A percentile compares a stretch with the other conserved stretches of the same genome.
phyloP scores from a whole-genome alignment of 2,888 invertebrate species.

The Lasioglossum zephyrum region DNA sequence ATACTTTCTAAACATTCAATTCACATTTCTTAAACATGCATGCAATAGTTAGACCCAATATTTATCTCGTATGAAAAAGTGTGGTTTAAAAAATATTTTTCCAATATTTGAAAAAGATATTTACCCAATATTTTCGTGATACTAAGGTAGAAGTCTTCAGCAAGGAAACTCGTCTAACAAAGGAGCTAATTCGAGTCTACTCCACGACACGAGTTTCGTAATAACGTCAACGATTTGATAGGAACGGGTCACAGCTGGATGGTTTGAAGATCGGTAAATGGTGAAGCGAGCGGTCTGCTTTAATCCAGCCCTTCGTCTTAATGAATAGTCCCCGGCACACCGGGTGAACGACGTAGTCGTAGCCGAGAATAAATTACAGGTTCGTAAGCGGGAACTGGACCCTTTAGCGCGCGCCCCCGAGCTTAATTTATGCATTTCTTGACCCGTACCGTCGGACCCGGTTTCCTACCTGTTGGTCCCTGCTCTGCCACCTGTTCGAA shows the following conservation, averaged over 20 bases:
- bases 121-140: too few relatives aligned
- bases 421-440: conserved; percentile 74
- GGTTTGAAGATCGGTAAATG: conserved; percentile 59
- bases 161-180: too few relatives aligned
- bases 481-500: conserved; percentile 68
- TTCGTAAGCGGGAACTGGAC: conserved; percentile 51
- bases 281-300: conserved; percentile 35
- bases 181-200: not conserved
- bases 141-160: too few relatives aligned
- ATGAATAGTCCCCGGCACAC: conserved; percentile 58
- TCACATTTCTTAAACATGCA: too few relatives aligned
- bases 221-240: not conserved
- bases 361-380: conserved; percentile 67
- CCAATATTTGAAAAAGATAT: too few relatives aligned
- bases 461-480: conserved; percentile 73
- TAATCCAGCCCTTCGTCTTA: conserved; percentile 60
- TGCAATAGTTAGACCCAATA: too few relatives aligned
- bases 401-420: conserved; percentile 54
- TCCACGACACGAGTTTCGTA: not conserved
- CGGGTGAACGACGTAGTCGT: conserved; percentile 45
- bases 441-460: conserved; percentile 61
- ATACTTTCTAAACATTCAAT: too few relatives aligned
- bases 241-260: not conserved
- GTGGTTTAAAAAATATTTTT: too few relatives aligned
- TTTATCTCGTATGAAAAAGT: too few relatives aligned